These are phyloP conservation scores for Daktulosphaira vitifoliae DNA, from an alignment of 1,140 invertebrate genomes.

Conservation along the genomic window DNA sequence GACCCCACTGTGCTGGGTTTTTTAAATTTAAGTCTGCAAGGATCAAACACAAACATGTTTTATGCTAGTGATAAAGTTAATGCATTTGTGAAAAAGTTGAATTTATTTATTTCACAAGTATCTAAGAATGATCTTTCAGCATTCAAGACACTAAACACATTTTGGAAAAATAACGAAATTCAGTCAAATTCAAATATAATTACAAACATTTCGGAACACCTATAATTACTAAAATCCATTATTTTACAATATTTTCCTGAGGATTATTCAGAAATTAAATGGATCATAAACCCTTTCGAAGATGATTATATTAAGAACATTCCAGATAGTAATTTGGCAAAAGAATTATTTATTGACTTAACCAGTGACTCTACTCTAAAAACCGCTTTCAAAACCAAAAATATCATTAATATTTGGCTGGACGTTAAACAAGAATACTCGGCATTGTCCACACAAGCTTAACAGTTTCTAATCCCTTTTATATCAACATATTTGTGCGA, in stretches of 20 bases:
- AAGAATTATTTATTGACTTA: neutral
- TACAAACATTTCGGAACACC: neutral
- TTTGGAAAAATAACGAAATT: conserved; percentile 3
- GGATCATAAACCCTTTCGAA: neutral
- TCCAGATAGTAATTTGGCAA: neutral
- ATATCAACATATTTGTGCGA: neutral
- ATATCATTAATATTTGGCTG: neutral
- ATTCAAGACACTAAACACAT: neutral
- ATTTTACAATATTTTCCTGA: neutral
- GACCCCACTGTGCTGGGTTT: no score
- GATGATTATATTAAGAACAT: neutral
- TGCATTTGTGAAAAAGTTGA: neutral
- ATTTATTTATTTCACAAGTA: conserved; percentile 5
- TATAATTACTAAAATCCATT: neutral
- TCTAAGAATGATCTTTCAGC: neutral
- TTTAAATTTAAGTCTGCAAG: no score
- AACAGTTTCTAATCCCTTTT: neutral
- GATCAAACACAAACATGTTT: no score
- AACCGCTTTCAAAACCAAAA: neutral
- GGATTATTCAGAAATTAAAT: neutral
- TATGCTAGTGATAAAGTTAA: no score
- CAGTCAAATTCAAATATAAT: neutral
- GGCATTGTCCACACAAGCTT: neutral
- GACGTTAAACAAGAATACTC: neutral
- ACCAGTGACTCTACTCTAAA: neutral